Conservation (phyloP, 2,797 vertebrate genomes). For the Tragelaphus eurycerus region DNA sequence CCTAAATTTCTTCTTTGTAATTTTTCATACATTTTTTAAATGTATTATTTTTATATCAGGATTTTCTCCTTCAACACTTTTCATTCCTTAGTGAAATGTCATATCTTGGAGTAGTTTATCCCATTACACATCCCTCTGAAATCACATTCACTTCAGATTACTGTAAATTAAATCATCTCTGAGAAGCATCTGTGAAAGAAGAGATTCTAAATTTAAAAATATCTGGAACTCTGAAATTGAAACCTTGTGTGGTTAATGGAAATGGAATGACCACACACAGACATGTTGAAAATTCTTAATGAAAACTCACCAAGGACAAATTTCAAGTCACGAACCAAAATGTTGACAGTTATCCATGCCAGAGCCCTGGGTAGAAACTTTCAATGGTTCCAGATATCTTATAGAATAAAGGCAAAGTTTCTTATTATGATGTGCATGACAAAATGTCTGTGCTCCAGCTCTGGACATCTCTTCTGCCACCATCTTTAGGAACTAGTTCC, state of each 20-base stretch:
- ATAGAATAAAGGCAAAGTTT: not conserved
- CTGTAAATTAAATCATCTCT: constrained; percentile 4
- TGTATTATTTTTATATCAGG: not conserved
- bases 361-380: not conserved
- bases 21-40: not conserved
- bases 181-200: not conserved
- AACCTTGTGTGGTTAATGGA: not conserved
- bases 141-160: constrained; percentile 4
- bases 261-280: not conserved
- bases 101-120: not conserved
- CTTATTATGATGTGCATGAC: not conserved
- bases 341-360: not conserved
- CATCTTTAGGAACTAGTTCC: not conserved
- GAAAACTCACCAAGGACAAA: not conserved
- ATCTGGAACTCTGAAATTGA: not conserved
- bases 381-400: not conserved
- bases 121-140: not conserved
- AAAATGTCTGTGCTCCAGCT: not conserved
- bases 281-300: not conserved
- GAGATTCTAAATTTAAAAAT: constrained; percentile 3
- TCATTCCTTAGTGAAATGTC: not conserved
- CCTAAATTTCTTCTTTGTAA: not conserved
- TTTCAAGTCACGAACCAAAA: not conserved
- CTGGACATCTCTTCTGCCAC: not conserved
- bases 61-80: not conserved